Evolutionary conservation across 1,140 invertebrate genomes (phyloP), one percentile per base, ranked within the genome.

Genomic region (Prorops nasuta): DNA sequence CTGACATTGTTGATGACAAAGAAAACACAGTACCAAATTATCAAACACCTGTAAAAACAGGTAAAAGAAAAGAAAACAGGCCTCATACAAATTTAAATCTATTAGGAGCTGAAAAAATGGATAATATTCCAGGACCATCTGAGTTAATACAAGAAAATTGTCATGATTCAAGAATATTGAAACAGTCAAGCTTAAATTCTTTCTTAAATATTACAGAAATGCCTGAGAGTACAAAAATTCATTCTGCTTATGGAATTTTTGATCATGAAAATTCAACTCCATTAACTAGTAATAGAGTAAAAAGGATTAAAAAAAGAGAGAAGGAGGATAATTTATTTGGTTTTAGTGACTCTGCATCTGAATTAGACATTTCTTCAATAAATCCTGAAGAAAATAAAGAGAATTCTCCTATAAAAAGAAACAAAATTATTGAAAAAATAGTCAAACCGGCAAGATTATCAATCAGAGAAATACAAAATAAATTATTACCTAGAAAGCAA

Each of bases 181-280:
- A 34, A 12, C 69, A 72, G 44, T 61, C 68, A 2, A 72, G 66
- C 54, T 51, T 72, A 1, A 57, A 72, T 52, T 52, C 47, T 20
- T 72, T 68, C 37, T 47, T 72, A 21, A 70, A 67, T 37, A 16
- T 71, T 35, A 54, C 44, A 14, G 58, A 68, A 28, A 54, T 60
- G 47, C 69, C 69, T 18, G 46, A 60, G 16, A 61, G 56, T 36
- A 56, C 54, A 2, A 34, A 39, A 17, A 65, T 69, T 19, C 54
- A 8, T 32, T 70, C 66, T 2, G 3, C 28, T 16, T 60, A 69
- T 49, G 68, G 68, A 19, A 67, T 72, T 35, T 72, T 72, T 17
- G 54, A 56, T 28, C 67, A 72, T 44, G n/a, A 31, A 7, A 17
- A 56, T 45, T 60, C 69, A 0, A 62, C 59, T 7, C 49, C 66